These are phyloP conservation scores for Eumaeus atala DNA, from an alignment of 1,140 invertebrate genomes.

Conservation along the genomic window DNA sequence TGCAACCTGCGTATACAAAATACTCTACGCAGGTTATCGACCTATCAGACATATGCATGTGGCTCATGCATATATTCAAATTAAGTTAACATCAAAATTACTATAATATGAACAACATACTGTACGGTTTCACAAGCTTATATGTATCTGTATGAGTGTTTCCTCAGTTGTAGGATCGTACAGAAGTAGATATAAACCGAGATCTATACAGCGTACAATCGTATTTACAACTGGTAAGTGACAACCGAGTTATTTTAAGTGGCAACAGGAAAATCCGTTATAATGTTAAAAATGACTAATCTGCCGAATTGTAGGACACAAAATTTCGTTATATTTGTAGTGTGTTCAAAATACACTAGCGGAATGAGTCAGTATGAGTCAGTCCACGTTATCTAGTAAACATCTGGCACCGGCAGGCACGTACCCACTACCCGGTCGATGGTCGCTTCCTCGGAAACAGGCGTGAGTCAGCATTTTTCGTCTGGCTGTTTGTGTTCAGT, in stretches of 20 bases:
- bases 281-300: slow-evolving; percentile 3
- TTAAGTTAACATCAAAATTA: too few species aligned
- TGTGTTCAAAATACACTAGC: background rate
- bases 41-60: too few species aligned
- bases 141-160: too few species aligned
- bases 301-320: slow-evolving; percentile 4
- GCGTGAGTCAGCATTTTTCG: slow-evolving; percentile 62
- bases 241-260: background rate
- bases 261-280: background rate
- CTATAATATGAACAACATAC: too few species aligned
- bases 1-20: too few species aligned
- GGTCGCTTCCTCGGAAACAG: slow-evolving; percentile 46
- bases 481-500: slow-evolving; percentile 39
- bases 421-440: slow-evolving; percentile 37
- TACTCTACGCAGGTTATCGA: too few species aligned
- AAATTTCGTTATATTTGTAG: background rate
- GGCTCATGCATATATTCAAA: too few species aligned
- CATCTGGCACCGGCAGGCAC: slow-evolving; percentile 42
- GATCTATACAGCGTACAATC: too few species aligned
- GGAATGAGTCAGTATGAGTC: slow-evolving; percentile 37
- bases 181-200: too few species aligned
- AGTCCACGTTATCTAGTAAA: slow-evolving; percentile 45
- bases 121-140: too few species aligned
- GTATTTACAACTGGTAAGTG: too few species aligned
- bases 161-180: too few species aligned